Evolutionary conservation across 2,113 vertebrate genomes (phyloP), one percentile per base, ranked within the genome.

Genomic region (Ictidomys tridecemlineatus): DNA sequence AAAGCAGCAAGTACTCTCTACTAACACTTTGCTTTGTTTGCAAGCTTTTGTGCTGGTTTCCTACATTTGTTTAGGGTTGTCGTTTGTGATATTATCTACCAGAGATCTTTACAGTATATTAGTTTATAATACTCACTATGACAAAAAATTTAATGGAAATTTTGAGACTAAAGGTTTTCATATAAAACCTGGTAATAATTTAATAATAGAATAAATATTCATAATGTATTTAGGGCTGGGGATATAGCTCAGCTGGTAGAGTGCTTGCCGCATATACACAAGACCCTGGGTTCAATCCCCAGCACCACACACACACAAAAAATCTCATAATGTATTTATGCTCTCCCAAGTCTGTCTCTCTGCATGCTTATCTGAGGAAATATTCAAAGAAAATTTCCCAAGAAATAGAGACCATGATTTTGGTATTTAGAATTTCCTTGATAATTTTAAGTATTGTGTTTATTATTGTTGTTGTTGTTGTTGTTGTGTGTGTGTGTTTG

Each of bases 391-490:
- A 24, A 10, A 86, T 82, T 91, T 85, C 24, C 72, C 20, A 37
- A 79, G 10, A 74, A 67, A 28, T 5, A 93, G 26, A 93, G 11
- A 70, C 9, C n/a, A 61, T 67, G 7, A 45, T 89, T 92, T 89
- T 10, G 45, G 7, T 42, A 85, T 82, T 91, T 95, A 76, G n/a
- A 97, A 95, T 51, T 92, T 74, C 13, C 79, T 85, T 80, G 26
- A 80, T 94, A 82, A 93, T 73, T 82, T 48, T 58, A 87, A 89
- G 72, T 77, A 65, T 37, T 77, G 77, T 63, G 58, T 61, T 61
- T 61, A 58, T 61, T 26, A 10, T 61, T 61, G 26, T 61, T 61
- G 1, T 61, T 61, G 24, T 61, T 61, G 5, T 24, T 61, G 58
- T 61, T 18, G 8, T 39, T 39, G 39, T 39, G 58, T 61, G 20